phyloP scores from a whole-genome alignment of 1,140 invertebrate genomes.

The Triops longicaudatus region DNA sequence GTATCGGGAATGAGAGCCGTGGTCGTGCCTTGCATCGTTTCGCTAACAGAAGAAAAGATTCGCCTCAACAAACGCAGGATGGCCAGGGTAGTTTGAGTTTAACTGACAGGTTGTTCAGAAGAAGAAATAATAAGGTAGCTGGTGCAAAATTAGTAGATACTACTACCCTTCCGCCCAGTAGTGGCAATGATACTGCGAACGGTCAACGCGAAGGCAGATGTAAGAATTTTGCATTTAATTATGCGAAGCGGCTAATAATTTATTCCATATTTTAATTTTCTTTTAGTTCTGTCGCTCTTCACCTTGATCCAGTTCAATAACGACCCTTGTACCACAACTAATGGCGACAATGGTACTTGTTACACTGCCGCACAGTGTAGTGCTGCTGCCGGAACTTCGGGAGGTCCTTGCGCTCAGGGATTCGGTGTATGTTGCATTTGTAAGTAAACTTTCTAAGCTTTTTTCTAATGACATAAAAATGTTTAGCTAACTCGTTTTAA shows the following conservation, averaged over 20 bases:
- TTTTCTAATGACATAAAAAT: neutral
- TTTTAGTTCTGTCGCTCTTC: slow-evolving; percentile 59
- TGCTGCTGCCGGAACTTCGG: slow-evolving; percentile 54
- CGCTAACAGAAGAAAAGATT: neutral
- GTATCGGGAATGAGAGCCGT: neutral
- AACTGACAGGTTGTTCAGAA: neutral
- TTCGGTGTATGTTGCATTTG: slow-evolving; percentile 65
- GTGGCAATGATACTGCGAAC: neutral
- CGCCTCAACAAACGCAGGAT: neutral
- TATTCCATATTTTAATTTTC: neutral
- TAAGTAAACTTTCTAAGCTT: slow-evolving; percentile 41
- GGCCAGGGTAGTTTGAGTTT: neutral
- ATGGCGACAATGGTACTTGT: slow-evolving; percentile 68
- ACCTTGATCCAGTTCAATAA: slow-evolving; percentile 64
- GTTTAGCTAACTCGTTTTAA: slow-evolving; percentile 17
- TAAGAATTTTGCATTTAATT: neutral
- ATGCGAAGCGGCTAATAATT: neutral
- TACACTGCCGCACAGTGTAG: slow-evolving; percentile 56
- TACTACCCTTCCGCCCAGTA: neutral
- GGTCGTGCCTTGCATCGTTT: slow-evolving; percentile 10
- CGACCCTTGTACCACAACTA: slow-evolving; percentile 53
- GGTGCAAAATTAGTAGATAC: neutral
- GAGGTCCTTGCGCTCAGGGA: slow-evolving; percentile 64
- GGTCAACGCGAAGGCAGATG: slow-evolving; percentile 20
- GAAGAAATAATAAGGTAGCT: neutral